Percentiles rank a stretch among this genome's conserved stretches.
phyloP scores from a whole-genome alignment of 2,797 vertebrate species.

The Carapus acus region DNA sequence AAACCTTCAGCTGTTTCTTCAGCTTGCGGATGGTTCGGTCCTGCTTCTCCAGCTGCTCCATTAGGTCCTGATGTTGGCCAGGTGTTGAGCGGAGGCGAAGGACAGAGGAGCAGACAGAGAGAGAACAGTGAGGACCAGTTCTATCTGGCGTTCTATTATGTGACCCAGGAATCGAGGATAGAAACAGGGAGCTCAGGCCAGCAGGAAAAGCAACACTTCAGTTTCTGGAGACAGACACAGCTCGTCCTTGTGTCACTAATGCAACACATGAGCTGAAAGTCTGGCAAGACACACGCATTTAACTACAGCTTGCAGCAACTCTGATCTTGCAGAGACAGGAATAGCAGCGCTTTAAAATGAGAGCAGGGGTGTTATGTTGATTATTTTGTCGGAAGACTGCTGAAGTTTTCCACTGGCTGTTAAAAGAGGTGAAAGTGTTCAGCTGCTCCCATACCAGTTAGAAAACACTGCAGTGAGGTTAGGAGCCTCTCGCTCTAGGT shows the following conservation, averaged over 20 bases:
- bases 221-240: conserved; percentile 6
- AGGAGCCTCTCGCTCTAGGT: conserved; percentile 25
- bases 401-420: conserved; percentile 50
- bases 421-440: conserved; percentile 42
- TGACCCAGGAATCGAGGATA: not conserved
- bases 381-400: conserved; percentile 59
- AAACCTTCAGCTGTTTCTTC: conserved; percentile 98
- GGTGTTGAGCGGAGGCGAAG: conserved; percentile 14
- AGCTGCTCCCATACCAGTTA: conserved; percentile 45
- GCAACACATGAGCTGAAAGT: conserved; percentile 2
- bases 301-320: not conserved
- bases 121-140: conserved; percentile 22
- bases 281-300: not conserved
- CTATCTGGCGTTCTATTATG: not conserved
- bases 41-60: conserved; percentile 98
- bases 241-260: not conserved
- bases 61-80: conserved; percentile 80
- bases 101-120: conserved; percentile 11
- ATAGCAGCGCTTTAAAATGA: conserved; percentile 5
- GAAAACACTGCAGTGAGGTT: conserved; percentile 50
- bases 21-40: conserved; percentile 96
- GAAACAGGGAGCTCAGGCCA: conserved; percentile 4
- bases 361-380: conserved; percentile 17
- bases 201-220: conserved; percentile 4
- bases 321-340: not conserved